Base-by-base conservation (phyloP, 2,797 vertebrate species). In the Carduelis carduelis region DNA sequence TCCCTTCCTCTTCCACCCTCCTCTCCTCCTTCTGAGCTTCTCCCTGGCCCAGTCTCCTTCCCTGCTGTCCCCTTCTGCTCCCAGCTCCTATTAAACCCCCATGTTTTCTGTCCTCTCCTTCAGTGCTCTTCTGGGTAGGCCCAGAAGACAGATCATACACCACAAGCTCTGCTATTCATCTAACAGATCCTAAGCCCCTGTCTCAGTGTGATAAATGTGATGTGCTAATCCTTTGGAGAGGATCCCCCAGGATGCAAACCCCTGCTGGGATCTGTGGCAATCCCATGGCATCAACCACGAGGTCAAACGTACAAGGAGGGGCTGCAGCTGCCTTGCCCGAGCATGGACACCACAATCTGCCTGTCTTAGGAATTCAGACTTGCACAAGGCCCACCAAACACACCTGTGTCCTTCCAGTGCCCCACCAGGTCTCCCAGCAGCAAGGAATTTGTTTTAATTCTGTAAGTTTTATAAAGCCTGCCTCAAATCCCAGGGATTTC, bases 241-340 rank as follows among this genome's bases (percentile, higher is more conserved):
- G n/a, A 61, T 79, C 8, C 53, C 15, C 9, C 0, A 3, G 66
- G 41, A 47, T 20, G 23, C 9, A 52, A 37, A 34, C 9, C 27
- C 27, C 49, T 35, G 3, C 65, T 86, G 72, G 55, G 26, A 39
- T 22, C 60, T 24, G 21, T n/a, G 69, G 26, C 44, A 56, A 50
- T 24, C 34, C 56, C 53, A 21, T 0, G 1, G 30, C 70, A 41
- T 17, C 44, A 37, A 14, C 24, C 3, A 3, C 32, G 12, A 27
- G 41, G 19, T 34, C 34, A 39, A 14, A 27, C 0, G 0, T 14
- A 3, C 59, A 26, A 60, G 30, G 3, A 10, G 14, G 11, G 22
- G 12, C 11, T 78, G 63, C 11, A 35, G 32, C 49, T 60, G 59
- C 72, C 46, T 64, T 68, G 23, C 9, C 61, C 0, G 0, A 28